phyloP scores from a whole-genome alignment of 2,888 invertebrate genomes.

The Zhengitettix transpicula region DNA sequence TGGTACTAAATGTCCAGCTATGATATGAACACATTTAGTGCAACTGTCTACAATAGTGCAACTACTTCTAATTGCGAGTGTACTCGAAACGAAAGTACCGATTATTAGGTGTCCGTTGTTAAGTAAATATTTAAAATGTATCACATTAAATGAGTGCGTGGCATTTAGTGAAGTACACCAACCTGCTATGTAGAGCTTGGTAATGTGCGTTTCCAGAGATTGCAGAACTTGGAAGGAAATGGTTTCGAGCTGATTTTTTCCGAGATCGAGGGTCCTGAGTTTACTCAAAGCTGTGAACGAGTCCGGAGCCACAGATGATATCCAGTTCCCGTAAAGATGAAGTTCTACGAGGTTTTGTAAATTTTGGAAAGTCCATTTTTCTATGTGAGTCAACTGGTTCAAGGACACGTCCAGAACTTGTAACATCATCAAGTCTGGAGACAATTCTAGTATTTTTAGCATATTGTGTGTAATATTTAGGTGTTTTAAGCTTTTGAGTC shows the following conservation, averaged over 20 bases:
- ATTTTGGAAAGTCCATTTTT: slow-evolving; percentile 57
- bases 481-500: slow-evolving; percentile 51
- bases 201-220: slow-evolving; percentile 67
- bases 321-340: slow-evolving; percentile 69
- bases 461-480: slow-evolving; percentile 73
- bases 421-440: slow-evolving; percentile 32
- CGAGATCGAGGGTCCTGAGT: slow-evolving; percentile 57
- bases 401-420: slow-evolving; percentile 67
- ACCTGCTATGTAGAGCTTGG: slow-evolving; percentile 67
- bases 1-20: no score
- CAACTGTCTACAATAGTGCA: no score
- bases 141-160: no score
- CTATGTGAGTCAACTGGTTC: slow-evolving; percentile 61
- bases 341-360: slow-evolving; percentile 61
- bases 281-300: slow-evolving; percentile 62
- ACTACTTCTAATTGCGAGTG: no score
- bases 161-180: slow-evolving; percentile 24
- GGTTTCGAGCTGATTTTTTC: slow-evolving; percentile 66
- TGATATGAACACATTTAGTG: no score
- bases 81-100: no score
- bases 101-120: no score
- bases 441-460: slow-evolving; percentile 54
- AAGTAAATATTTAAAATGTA: no score
- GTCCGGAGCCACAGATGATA: slow-evolving; percentile 59
- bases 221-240: slow-evolving; percentile 61